Base-by-base conservation (phyloP, 2,888 invertebrate genomes). In the Arge pagana region DNA sequence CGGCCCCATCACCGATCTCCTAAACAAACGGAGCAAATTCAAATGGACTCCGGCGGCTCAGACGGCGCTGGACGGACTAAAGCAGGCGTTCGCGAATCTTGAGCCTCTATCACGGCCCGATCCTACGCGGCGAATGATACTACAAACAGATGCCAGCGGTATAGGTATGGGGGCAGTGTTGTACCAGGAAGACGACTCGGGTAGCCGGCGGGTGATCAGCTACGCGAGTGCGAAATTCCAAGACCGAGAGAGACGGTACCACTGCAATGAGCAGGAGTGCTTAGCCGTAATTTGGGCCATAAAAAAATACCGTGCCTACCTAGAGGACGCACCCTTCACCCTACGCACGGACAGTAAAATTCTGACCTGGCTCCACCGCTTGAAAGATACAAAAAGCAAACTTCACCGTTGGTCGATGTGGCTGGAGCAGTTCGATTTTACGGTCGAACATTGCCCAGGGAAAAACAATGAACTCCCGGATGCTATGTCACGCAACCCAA, bases 251-350 rank as follows among this genome's bases (percentile, higher is more conserved):
- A 15, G 51, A 0, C 59, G 57, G 6, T 64, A 62, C 11, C 39
- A 54, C 3, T 43, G 42, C 0, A 58, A 57, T 1, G 61, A 63
- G 49, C 50, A 37, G 18, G 66, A 67, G 16, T 67, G 63, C 30
- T 36, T 65, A 1, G 62, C 63, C 0, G 56, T 67, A 0, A 5
- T 64, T 0, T 63, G 59, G 58, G 45, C 56, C 1, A 52, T 66
- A 0, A 42, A 55, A 1, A 62, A 60, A 33, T 66, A 59, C n/a
- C 23, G 64, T 0, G 39, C 52, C 1, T 67, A 66, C 39, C 6
- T 65, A 0, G 62, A 65, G 31, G 67, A 64, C 0, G 45, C 52
- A 4, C 41, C 49, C 2, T 69, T 68, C 33, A 60, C 39, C 2
- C n/a, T n/a, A n/a, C n/a, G n/a, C n/a, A n/a, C n/a, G n/a, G n/a